Percentiles rank a stretch among this genome's conserved stretches.
These are phyloP conservation scores for Elgaria multicarinata DNA, from an alignment of 2,113 vertebrate species.

Conservation along the genomic window DNA sequence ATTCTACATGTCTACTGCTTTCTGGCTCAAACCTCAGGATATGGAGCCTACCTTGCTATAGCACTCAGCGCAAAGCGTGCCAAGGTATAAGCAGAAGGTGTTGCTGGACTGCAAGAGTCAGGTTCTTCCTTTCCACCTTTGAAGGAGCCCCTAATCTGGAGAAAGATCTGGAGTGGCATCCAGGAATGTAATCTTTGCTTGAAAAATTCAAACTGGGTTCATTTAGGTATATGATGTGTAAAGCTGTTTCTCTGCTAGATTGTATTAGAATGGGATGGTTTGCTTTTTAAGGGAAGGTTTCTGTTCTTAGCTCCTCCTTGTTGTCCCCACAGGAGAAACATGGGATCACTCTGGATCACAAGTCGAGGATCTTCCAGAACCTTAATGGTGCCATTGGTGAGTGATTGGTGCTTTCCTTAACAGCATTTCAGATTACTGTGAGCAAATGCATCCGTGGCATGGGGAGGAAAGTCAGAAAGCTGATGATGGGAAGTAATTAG, in stretches of 20 bases:
- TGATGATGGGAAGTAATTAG: background rate
- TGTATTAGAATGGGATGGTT: background rate
- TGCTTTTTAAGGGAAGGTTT: background rate
- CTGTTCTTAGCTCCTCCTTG: background rate
- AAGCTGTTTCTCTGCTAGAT: background rate
- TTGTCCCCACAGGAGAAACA: slow-evolving; percentile 74
- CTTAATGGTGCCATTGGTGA: slow-evolving; percentile 85
- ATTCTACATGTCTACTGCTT: too few species aligned
- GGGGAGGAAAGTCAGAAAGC: background rate
- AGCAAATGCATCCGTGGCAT: background rate
- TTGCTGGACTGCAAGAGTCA: rapidly evolving
- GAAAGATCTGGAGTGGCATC: background rate
- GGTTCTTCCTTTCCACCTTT: background rate
- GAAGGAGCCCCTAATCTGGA: background rate
- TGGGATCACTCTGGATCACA: slow-evolving; percentile 80
- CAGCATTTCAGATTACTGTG: background rate
- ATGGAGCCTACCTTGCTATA: too few species aligned
- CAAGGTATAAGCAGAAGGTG: background rate
- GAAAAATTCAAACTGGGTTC: background rate
- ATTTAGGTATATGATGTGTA: too few species aligned
- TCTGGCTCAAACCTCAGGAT: too few species aligned
- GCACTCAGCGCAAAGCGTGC: background rate
- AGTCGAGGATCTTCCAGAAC: slow-evolving; percentile 84
- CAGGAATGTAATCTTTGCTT: background rate
- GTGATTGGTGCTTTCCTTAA: background rate